phyloP scores from a whole-genome alignment of 2,113 vertebrate species.

The Pluvialis apricaria region DNA sequence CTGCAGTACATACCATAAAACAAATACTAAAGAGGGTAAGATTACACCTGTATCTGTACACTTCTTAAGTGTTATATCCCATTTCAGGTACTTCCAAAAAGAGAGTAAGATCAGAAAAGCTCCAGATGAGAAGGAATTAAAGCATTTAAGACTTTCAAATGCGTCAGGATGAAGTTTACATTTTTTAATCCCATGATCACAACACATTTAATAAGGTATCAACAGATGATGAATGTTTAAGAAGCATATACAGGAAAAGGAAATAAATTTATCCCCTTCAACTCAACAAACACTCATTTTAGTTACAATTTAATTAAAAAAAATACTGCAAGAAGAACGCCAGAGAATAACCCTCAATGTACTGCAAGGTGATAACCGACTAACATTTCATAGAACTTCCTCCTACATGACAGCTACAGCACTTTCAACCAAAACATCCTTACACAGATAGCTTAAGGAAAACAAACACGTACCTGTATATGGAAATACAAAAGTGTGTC shows the following conservation, averaged over 20 bases:
- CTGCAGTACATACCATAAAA: background rate
- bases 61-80: background rate
- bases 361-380: background rate
- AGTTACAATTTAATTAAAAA: background rate
- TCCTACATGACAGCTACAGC: background rate
- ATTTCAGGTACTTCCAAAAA: background rate
- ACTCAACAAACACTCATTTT: background rate
- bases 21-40: background rate
- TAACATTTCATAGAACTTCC: background rate
- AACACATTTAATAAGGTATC: background rate
- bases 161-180: background rate
- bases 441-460: background rate
- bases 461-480: rapidly evolving
- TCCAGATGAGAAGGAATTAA: background rate
- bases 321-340: background rate
- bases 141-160: background rate
- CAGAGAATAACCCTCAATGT: background rate
- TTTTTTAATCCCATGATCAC: background rate
- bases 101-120: background rate
- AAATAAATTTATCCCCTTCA: background rate
- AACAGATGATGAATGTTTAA: background rate
- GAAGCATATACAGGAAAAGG: background rate
- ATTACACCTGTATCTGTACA: background rate
- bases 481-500: rapidly evolving
- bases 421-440: background rate